A percentile compares a stretch with the other conserved stretches of the same genome.
These are phyloP conservation scores for Brachionus manjavacas DNA, from an alignment of 1,140 invertebrate genomes.

Conservation along the genomic window DNA sequence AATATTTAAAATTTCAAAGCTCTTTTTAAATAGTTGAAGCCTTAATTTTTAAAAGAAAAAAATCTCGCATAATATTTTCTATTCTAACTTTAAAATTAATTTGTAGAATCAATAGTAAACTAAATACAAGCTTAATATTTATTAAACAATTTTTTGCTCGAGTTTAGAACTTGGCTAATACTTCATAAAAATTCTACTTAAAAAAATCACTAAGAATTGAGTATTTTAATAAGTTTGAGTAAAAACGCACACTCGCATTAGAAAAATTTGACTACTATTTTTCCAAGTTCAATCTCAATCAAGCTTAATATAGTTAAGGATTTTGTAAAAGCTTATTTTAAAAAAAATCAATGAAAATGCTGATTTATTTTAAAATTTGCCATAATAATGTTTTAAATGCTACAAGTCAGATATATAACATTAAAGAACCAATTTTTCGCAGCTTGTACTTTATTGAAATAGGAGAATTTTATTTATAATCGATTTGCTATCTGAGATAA, in stretches of 20 bases:
- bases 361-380: not conserved
- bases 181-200: not conserved
- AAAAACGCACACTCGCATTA: not conserved
- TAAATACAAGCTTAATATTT: not conserved
- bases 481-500: not conserved
- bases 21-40: not conserved
- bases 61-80: not conserved
- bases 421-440: not conserved
- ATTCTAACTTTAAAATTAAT: not conserved
- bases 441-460: not conserved
- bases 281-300: not conserved
- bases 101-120: not conserved
- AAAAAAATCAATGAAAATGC: not conserved
- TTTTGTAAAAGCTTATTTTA: not conserved
- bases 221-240: not conserved
- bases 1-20: not conserved
- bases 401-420: not conserved
- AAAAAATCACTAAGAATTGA: not conserved
- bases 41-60: not conserved
- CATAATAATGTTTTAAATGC: not conserved
- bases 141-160: not conserved
- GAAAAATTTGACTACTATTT: not conserved
- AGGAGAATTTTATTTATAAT: not conserved
- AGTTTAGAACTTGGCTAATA: not conserved
- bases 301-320: not conserved